phyloP scores from a whole-genome alignment of 2,113 vertebrate species.

The Neopipo cinnamomea region DNA sequence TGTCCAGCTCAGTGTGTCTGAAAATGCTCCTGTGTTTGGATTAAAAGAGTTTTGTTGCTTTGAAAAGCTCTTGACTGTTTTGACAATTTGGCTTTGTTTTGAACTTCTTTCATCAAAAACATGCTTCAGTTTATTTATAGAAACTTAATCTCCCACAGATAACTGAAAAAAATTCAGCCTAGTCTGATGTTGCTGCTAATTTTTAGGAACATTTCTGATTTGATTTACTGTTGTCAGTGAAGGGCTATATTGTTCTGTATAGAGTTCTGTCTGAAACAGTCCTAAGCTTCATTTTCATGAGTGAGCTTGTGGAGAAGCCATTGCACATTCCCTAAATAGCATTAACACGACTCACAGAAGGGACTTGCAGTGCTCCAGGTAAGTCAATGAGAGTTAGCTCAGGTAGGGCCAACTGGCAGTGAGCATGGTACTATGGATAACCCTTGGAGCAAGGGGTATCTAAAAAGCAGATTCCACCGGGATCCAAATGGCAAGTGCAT shows the following conservation, averaged over 20 bases:
- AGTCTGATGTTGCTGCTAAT: not conserved
- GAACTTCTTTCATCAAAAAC: not conserved
- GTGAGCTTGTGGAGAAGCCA: not conserved
- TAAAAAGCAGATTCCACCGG: not conserved
- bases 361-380: not conserved
- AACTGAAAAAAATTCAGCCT: not conserved
- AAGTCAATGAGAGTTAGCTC: not conserved
- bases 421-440: not conserved
- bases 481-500: not conserved
- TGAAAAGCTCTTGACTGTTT: conserved; percentile 11
- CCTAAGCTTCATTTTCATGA: not conserved
- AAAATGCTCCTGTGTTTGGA: not conserved
- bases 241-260: not conserved
- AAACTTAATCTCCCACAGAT: not conserved
- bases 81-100: conserved; percentile 48
- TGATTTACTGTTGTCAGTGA: not conserved
- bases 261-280: not conserved
- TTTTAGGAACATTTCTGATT: conserved; percentile 21
- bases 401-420: not conserved
- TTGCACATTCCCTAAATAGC: not conserved
- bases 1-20: not conserved
- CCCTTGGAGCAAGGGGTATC: not conserved
- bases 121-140: conserved; percentile 8
- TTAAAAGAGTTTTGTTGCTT: not conserved
- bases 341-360: not conserved